A percentile compares a stretch with the other conserved stretches of the same genome.
phyloP scores from a whole-genome alignment of 2,888 invertebrate genomes.

The Chironomus riparius region DNA sequence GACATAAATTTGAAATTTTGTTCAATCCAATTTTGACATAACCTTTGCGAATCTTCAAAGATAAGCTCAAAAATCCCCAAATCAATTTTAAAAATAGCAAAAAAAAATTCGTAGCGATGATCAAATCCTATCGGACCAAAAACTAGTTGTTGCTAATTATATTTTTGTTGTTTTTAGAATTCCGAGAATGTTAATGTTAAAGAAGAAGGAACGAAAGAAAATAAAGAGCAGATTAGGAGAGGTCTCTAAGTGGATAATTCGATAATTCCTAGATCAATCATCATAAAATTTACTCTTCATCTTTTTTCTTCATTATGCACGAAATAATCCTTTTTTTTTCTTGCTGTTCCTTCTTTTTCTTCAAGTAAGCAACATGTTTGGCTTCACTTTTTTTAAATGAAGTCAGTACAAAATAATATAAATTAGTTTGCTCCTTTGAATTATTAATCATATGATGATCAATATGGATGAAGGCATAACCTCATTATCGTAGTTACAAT shows the following conservation, averaged over 20 bases:
- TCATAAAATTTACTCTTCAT: not conserved
- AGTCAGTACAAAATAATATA: not conserved
- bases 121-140: not conserved
- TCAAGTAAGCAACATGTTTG: not conserved
- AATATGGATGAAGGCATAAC: not conserved
- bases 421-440: not conserved
- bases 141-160: not conserved
- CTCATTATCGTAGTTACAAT: not conserved
- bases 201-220: not conserved
- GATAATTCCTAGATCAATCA: constrained; percentile 12
- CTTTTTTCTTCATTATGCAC: not conserved
- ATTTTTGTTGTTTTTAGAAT: not conserved
- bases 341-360: not conserved
- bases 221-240: not conserved
- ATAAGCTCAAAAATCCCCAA: too few species aligned
- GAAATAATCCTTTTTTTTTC: not conserved
- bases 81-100: too few species aligned
- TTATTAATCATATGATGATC: not conserved
- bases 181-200: not conserved
- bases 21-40: too few species aligned
- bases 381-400: not conserved
- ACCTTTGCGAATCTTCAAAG: too few species aligned
- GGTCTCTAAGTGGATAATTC: constrained; percentile 1
- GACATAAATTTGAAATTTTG: too few species aligned
- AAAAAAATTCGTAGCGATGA: too few species aligned